These are phyloP conservation scores for Thinocorus orbignyianus DNA, from an alignment of 2,113 vertebrate species.

Conservation along the genomic window DNA sequence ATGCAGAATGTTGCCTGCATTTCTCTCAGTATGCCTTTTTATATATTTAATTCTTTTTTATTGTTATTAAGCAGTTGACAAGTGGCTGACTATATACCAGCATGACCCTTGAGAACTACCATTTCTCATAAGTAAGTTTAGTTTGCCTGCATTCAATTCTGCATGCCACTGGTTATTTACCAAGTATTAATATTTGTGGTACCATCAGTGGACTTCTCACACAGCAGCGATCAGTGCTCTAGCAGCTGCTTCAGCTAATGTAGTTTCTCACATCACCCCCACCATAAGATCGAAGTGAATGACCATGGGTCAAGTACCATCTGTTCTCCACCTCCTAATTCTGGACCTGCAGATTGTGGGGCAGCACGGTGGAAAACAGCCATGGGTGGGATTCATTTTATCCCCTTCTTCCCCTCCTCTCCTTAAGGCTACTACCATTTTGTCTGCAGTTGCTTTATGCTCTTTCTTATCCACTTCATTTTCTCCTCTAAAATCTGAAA, in stretches of 20 bases:
- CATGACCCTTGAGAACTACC: neutral
- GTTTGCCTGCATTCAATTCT: neutral
- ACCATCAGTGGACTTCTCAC: neutral
- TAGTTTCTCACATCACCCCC: neutral
- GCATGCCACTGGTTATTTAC: neutral
- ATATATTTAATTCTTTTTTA: neutral
- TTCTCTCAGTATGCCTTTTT: neutral
- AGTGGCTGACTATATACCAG: neutral
- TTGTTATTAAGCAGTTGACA: neutral
- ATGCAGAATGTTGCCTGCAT: neutral
- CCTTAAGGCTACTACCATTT: neutral
- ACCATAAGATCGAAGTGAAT: neutral
- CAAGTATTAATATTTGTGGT: neutral
- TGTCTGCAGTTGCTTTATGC: neutral
- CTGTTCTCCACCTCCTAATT: neutral
- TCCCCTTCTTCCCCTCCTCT: neutral
- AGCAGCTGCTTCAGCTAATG: neutral
- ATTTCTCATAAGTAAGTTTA: neutral
- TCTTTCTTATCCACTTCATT: neutral
- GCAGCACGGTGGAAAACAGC: neutral
- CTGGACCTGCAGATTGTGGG: neutral
- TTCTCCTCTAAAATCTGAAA: neutral
- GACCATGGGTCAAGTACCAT: neutral
- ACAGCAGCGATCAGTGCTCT: neutral
- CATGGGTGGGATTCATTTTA: neutral